Evolutionary conservation across 2,888 invertebrate species (phyloP).

Genomic region (Spialia ferax): DNA sequence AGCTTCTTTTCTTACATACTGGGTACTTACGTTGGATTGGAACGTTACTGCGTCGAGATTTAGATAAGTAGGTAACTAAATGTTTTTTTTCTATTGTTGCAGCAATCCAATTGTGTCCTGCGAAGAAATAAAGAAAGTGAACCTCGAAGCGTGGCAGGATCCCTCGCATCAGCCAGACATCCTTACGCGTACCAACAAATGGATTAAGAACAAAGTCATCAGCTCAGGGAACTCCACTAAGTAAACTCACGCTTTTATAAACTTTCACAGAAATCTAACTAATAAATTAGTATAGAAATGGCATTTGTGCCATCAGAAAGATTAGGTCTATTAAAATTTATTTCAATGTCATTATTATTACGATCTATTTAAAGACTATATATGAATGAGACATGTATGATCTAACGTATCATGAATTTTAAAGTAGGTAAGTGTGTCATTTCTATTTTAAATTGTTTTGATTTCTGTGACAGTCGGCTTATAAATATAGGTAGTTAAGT

Average conservation of each 20-base stretch:
- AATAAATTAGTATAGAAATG: not conserved
- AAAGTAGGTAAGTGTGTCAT: not conserved
- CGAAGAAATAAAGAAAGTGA: constrained; percentile 77
- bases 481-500: not conserved
- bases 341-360: not conserved
- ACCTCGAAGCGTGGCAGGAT: constrained; percentile 77
- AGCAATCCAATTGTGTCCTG: constrained; percentile 86
- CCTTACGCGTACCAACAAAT: constrained; percentile 76
- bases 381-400: too few species aligned
- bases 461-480: constrained; percentile 1
- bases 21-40: not conserved
- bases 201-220: constrained; percentile 77
- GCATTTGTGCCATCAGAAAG: not conserved
- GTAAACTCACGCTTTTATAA: constrained; percentile 50
- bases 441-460: not conserved
- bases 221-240: constrained; percentile 63
- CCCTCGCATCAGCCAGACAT: constrained; percentile 72
- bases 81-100: constrained; percentile 52
- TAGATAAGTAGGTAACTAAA: too few species aligned
- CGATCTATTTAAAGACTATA: not conserved
- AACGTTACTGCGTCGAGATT: too few species aligned
- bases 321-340: not conserved
- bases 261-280: constrained; percentile 19
- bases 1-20: too few species aligned
- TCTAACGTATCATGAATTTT: not conserved